These are phyloP conservation scores for Theristicus caerulescens DNA, from an alignment of 2,113 vertebrate genomes.

Conservation along the genomic window DNA sequence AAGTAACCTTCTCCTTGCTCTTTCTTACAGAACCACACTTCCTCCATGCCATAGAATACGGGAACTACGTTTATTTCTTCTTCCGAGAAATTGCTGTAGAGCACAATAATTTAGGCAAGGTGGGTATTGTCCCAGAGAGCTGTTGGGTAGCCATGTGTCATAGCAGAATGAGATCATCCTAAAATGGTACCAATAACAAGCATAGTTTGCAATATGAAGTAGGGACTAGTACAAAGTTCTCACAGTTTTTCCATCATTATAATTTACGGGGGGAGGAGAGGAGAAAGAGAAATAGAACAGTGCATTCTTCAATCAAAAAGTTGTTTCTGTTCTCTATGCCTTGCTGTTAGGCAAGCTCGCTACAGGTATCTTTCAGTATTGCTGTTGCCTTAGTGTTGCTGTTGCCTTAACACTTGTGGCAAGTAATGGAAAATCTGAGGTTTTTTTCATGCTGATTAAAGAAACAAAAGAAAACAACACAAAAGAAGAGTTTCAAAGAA, in stretches of 20 bases:
- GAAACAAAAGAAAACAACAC: constrained; percentile 31
- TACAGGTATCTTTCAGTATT: constrained; percentile 6
- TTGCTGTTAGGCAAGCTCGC: neutral
- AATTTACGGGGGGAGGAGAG: neutral
- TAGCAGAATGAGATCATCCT: neutral
- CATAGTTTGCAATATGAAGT: neutral
- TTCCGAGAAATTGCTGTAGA: constrained; percentile 97
- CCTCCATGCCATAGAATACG: constrained; percentile 96
- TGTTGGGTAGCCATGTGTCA: neutral
- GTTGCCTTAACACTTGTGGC: constrained; percentile 24
- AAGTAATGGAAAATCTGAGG: constrained; percentile 26
- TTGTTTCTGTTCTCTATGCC: neutral
- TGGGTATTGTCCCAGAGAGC: constrained; percentile 39
- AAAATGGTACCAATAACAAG: neutral
- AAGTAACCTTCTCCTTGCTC: neutral
- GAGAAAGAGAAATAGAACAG: neutral
- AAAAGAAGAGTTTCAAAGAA: constrained; percentile 54
- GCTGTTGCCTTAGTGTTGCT: neutral
- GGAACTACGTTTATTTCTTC: constrained; percentile 98
- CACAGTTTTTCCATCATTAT: neutral
- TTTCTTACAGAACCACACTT: constrained; percentile 93
- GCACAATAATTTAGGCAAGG: constrained; percentile 97
- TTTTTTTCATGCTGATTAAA: constrained; percentile 18
- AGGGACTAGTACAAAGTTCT: neutral
- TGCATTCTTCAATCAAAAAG: neutral